phyloP scores from a whole-genome alignment of 2,888 invertebrate species.

The Athalia circularis region DNA sequence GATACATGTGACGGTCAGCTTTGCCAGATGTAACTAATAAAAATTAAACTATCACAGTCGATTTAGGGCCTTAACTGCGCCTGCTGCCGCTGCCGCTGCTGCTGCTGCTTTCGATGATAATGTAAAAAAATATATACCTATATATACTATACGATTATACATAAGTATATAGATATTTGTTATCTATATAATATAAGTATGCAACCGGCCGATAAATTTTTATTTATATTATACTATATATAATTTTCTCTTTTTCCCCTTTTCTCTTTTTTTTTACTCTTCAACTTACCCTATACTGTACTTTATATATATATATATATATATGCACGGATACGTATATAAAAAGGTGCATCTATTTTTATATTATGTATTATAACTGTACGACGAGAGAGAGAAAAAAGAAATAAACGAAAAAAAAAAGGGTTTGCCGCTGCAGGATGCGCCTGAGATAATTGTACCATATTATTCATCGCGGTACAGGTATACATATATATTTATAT shows the following conservation, averaged over 20 bases:
- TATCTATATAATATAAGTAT: too few relatives aligned
- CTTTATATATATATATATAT: not conserved
- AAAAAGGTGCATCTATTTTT: not conserved
- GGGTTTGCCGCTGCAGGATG: not conserved
- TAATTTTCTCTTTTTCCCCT: too few relatives aligned
- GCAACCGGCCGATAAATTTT: too few relatives aligned
- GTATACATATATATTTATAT: too few relatives aligned
- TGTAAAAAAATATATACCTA: not conserved
- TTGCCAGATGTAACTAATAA: constrained; percentile 42
- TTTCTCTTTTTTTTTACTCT: too few relatives aligned
- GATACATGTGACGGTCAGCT: constrained; percentile 16
- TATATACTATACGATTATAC: constrained; percentile 22
- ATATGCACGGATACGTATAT: too few relatives aligned
- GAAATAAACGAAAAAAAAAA: not conserved
- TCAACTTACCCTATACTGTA: too few relatives aligned
- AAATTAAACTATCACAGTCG: constrained; percentile 41
- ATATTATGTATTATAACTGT: not conserved
- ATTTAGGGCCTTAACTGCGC: constrained; percentile 8
- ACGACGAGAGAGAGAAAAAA: not conserved
- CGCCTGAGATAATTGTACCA: too few relatives aligned
- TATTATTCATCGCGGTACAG: too few relatives aligned
- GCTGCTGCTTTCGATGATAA: not conserved
- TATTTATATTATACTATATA: too few relatives aligned
- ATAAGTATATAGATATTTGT: not conserved
- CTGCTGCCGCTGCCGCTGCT: constrained; percentile 5